These are phyloP conservation scores for Cephalopholis sonnerati DNA, from an alignment of 2,113 vertebrate genomes.

Conservation along the genomic window DNA sequence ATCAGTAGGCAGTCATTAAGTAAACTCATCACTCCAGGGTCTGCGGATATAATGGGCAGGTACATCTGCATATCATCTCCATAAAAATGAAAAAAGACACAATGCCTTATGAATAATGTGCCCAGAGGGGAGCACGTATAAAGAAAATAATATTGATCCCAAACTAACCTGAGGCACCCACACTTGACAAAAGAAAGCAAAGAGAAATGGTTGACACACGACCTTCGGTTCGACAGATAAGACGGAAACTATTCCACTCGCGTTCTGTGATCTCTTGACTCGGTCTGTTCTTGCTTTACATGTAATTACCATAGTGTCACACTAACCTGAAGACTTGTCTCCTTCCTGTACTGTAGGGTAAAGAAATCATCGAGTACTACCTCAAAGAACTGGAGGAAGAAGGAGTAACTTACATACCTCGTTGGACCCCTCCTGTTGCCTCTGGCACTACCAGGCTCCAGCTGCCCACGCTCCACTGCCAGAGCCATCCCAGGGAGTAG, in stretches of 20 bases:
- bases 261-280: not conserved
- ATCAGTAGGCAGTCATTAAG: no score
- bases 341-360: constrained; percentile 86
- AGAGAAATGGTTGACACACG: not conserved
- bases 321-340: not conserved
- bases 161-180: no score
- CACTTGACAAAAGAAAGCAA: not conserved
- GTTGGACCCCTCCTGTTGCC: constrained; percentile 86
- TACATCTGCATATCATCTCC: not conserved
- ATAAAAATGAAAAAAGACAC: not conserved
- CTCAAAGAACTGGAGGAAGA: constrained; percentile 92
- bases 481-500: constrained; percentile 77
- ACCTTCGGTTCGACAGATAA: not conserved
- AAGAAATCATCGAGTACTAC: constrained; percentile 97
- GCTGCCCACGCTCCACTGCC: constrained; percentile 69
- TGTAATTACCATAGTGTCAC: not conserved
- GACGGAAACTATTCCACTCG: not conserved
- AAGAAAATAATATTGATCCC: no score
- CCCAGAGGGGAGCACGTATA: no score
- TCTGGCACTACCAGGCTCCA: constrained; percentile 38
- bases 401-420: constrained; percentile 91
- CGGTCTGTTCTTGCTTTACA: not conserved
- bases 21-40: not conserved
- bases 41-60: not conserved
- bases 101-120: not conserved